These are phyloP conservation scores for Damaliscus lunatus DNA, from an alignment of 2,113 vertebrate species.

Conservation along the genomic window DNA sequence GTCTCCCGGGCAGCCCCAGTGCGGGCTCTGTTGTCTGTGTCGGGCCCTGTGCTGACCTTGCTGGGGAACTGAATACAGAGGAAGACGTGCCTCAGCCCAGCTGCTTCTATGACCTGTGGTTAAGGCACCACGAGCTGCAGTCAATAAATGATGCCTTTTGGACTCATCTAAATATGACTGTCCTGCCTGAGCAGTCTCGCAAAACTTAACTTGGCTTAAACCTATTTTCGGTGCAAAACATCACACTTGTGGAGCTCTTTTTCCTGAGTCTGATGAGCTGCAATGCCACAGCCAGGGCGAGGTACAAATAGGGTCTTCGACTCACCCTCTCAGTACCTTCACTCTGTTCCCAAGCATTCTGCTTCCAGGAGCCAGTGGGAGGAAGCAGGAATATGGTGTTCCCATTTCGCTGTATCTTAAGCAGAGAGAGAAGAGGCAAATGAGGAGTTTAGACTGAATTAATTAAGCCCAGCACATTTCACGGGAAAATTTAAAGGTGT, in stretches of 20 bases:
- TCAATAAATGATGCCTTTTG: neutral
- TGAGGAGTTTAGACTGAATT: constrained; percentile 4
- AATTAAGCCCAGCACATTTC: constrained; percentile 8
- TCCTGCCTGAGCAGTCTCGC: neutral
- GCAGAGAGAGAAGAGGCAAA: neutral
- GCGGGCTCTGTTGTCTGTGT: neutral
- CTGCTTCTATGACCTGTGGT: neutral
- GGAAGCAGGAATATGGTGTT: neutral
- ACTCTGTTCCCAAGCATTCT: neutral
- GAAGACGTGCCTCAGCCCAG: neutral
- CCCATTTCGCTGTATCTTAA: neutral
- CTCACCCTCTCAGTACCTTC: neutral
- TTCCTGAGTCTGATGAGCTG: neutral
- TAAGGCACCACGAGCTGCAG: neutral
- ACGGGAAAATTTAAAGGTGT: constrained; percentile 5
- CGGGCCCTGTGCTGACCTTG: neutral
- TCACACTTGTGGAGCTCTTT: neutral
- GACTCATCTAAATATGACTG: neutral
- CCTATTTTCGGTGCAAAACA: neutral
- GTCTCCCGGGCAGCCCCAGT: neutral
- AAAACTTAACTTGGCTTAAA: neutral
- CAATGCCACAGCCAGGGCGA: neutral
- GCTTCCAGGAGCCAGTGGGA: neutral
- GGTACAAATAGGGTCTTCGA: neutral
- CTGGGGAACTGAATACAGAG: neutral